Evolutionary conservation across 2,113 vertebrate genomes (phyloP), one percentile per base, ranked within the genome.

Genomic region (Phodopus roborovskii): DNA sequence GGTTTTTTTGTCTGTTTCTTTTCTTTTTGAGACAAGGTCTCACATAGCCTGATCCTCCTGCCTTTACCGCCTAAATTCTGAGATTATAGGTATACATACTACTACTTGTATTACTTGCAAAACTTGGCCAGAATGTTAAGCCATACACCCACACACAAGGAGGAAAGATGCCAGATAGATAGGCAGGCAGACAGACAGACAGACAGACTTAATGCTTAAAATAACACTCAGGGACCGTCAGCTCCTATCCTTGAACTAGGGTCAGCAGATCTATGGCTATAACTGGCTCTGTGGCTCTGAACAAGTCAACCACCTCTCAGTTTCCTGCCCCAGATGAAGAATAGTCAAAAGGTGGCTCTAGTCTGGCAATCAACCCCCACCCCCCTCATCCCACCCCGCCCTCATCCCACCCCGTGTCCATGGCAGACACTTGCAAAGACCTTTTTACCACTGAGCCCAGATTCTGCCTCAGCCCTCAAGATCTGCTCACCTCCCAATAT

Each of bases 61-160:
- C 58, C 53, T 82, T n/a, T 13, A 42, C 58, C 58, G 62, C 81
- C 58, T 39, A 84, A 42, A 28, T 64, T 39, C 58, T 62, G 56
- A 26, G 58, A 84, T 45, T 84, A 84, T 45, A 64, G 15, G 24
- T 84, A 36, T 64, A 24, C 26, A 85, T 45, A 66, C 4, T 66
- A 20, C 66, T 42, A 30, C 17, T 36, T 48, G 74, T 83, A 8
- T 91, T 86, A 56, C 56, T 11, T 77, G 20, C 7, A 93, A 89
- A 93, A 96, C 3, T 53, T 90, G 64, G 39, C 12, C 24, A 75
- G 93, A 88, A 88, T 15, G 22, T 48, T 91, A 71, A 89, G 13
- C 26, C 68, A 62, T 39, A 42, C 79, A 82, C 22, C 60, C 56
- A 39, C 19, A n/a, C 71, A 39, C 71, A 56, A 56, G 53, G 53